Evolutionary conservation across 2,888 invertebrate species (phyloP).

Genomic region (Scaptomyza flava): DNA sequence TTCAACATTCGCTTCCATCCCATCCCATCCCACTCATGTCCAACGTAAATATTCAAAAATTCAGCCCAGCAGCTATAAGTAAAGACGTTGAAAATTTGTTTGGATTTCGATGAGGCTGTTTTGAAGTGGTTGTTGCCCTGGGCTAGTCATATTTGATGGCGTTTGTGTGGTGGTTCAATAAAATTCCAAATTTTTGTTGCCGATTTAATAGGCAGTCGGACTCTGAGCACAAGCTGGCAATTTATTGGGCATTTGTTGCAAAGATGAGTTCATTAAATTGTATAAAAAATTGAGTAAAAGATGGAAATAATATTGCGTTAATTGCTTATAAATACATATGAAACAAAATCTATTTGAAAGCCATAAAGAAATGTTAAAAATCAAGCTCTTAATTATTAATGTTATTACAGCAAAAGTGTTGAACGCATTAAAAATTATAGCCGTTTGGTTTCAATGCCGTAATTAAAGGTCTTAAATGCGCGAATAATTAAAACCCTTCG

Average conservation of each 20-base stretch:
- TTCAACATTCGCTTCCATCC: conserved; percentile 8
- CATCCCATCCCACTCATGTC: conserved; percentile 5
- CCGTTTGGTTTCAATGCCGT: conserved; percentile 28
- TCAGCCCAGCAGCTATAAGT: conserved; percentile 15
- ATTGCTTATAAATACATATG: not conserved
- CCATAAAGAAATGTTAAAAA: conserved; percentile 1
- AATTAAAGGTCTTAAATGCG: conserved; percentile 54
- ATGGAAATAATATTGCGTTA: not conserved
- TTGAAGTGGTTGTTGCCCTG: conserved; percentile 31
- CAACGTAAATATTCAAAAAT: conserved; percentile 43
- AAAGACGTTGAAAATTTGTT: conserved; percentile 47
- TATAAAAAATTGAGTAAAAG: not conserved
- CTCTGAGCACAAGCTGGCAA: not conserved
- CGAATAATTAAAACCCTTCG: conserved; percentile 58
- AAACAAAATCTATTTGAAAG: not conserved
- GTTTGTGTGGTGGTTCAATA: conserved; percentile 42
- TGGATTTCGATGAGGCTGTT: conserved; percentile 35
- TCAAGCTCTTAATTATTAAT: conserved; percentile 18
- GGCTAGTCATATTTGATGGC: conserved; percentile 18
- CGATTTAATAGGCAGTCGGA: conserved; percentile 11
- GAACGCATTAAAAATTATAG: conserved; percentile 8
- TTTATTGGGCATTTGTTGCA: conserved; percentile 1
- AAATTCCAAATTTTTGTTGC: conserved; percentile 13
- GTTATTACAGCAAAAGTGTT: not conserved
- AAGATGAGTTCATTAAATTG: conserved; percentile 5